Percentiles rank a stretch among this genome's conserved stretches.
Conservation (phyloP, 53 echinoderm and acorn worm species). For the Patiria pectinifera region DNA sequence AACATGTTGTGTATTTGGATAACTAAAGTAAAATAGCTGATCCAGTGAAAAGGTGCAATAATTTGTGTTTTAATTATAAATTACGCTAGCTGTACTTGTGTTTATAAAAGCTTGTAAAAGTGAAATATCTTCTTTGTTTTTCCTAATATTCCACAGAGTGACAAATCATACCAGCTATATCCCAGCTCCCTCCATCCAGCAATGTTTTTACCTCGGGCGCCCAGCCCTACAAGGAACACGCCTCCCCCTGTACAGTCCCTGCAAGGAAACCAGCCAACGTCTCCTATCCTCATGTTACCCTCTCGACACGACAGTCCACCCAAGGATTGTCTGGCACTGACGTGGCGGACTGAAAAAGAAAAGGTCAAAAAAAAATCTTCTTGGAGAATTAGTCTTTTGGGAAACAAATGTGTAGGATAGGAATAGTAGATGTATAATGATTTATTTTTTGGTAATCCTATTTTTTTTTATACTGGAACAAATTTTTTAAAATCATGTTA, state of each 20-base stretch:
- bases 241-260: conserved; percentile 71
- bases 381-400: background rate
- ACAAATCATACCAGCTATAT: background rate
- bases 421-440: too few relatives aligned
- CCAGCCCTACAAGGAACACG: conserved; percentile 28
- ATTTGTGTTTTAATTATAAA: background rate
- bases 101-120: too few relatives aligned
- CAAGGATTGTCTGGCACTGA: conserved; percentile 66
- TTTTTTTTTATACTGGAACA: too few relatives aligned
- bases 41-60: background rate
- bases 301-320: conserved; percentile 43
- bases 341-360: conserved; percentile 53
- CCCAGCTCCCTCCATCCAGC: background rate
- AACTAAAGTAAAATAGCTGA: too few relatives aligned
- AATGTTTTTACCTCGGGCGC: conserved; percentile 31
- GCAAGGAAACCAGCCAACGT: conserved; percentile 34
- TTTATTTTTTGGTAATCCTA: too few relatives aligned
- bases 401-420: background rate
- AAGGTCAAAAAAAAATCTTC: background rate
- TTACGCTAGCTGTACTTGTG: too few relatives aligned
- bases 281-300: conserved; percentile 71
- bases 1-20: too few relatives aligned
- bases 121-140: too few relatives aligned
- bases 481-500: too few relatives aligned
- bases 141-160: too few relatives aligned